Evolutionary conservation across 2,888 invertebrate genomes (phyloP).

Genomic region (Malthinus seriepunctatus): DNA sequence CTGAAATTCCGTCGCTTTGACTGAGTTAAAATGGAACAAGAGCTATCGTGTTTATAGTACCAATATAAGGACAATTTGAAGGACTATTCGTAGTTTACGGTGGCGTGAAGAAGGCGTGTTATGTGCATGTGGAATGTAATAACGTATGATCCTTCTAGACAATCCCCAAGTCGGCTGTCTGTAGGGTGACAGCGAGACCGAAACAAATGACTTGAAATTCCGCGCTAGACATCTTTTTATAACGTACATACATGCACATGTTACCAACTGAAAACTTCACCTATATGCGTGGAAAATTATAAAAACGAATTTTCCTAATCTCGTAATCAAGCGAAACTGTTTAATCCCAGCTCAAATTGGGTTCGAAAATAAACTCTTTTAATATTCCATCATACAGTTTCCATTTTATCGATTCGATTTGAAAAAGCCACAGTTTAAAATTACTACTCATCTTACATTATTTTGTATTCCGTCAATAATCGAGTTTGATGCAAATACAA

Average conservation of each 20-base stretch:
- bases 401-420: too few species aligned
- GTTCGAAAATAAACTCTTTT: too few species aligned
- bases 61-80: slow-evolving; percentile 38
- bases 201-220: slow-evolving; percentile 49
- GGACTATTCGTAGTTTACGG: slow-evolving; percentile 39
- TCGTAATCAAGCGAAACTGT: slow-evolving; percentile 7
- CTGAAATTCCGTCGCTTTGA: slow-evolving; percentile 6
- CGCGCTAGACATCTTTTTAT: slow-evolving; percentile 40
- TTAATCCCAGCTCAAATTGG: too few species aligned
- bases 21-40: slow-evolving; percentile 9
- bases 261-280: slow-evolving; percentile 8
- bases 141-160: slow-evolving; percentile 43
- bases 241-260: slow-evolving; percentile 20
- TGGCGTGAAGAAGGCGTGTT: slow-evolving; percentile 40
- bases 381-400: too few species aligned
- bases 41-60: slow-evolving; percentile 24
- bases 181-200: slow-evolving; percentile 46
- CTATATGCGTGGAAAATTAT: slow-evolving; percentile 22
- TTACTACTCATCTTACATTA: too few species aligned
- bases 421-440: too few species aligned
- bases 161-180: slow-evolving; percentile 33
- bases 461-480: too few species aligned
- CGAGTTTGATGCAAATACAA: too few species aligned
- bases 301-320: slow-evolving; percentile 21
- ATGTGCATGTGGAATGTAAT: slow-evolving; percentile 45